Evolutionary conservation across 2,113 vertebrate species (phyloP).

Genomic region (Rissa tridactyla): DNA sequence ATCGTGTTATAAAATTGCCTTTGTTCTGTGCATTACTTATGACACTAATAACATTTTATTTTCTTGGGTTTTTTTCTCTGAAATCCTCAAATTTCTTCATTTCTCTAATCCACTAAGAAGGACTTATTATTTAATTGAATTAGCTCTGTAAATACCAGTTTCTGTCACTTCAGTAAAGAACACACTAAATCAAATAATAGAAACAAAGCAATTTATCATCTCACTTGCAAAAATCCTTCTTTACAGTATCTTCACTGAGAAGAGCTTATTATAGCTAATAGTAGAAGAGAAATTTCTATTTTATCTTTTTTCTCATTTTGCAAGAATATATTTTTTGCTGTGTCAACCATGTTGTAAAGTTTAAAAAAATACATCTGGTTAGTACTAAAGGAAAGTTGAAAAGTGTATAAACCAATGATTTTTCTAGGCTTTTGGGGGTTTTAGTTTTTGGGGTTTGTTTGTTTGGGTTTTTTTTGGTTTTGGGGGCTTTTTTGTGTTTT

Average conservation of each 20-base stretch:
- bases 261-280: neutral
- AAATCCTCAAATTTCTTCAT: neutral
- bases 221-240: neutral
- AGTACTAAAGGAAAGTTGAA: neutral
- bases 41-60: neutral
- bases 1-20: neutral
- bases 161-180: neutral
- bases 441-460: neutral
- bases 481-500: neutral
- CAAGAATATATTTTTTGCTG: neutral
- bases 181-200: neutral
- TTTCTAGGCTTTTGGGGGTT: neutral
- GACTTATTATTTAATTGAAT: conserved; percentile 16
- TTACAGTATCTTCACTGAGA: neutral
- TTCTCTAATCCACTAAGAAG: conserved; percentile 22
- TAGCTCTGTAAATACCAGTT: conserved; percentile 4
- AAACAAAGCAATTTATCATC: neutral
- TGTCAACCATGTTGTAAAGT: neutral
- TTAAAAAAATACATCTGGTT: neutral
- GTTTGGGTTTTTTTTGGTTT: accelerated
- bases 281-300: neutral
- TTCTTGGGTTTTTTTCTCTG: neutral
- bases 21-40: neutral
- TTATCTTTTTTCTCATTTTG: neutral
- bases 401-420: neutral